Conservation (phyloP, 2,888 invertebrate genomes). For the Furcula furcula region DNA sequence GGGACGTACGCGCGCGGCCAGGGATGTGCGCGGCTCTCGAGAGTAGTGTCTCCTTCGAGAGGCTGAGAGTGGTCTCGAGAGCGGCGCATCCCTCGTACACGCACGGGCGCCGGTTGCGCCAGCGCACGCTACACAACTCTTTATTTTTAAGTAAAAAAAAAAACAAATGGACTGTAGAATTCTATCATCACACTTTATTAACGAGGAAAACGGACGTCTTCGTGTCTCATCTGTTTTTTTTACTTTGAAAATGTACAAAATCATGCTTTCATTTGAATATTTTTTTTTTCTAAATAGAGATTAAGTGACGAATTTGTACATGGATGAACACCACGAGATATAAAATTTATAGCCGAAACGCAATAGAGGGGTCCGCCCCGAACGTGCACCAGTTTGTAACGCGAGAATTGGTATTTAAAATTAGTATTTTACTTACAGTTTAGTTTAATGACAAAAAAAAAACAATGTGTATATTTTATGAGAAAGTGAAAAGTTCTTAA, state of each 20-base stretch:
- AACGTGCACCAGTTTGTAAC: constrained; percentile 56
- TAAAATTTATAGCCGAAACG: constrained; percentile 45
- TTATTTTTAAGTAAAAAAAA: constrained; percentile 69
- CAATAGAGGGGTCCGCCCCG: constrained; percentile 50
- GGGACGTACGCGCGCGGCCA: constrained; percentile 23
- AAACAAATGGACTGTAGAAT: constrained; percentile 73
- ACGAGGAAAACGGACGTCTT: constrained; percentile 58
- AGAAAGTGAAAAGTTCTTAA: constrained; percentile 81
- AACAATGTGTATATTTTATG: constrained; percentile 83
- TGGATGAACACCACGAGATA: constrained; percentile 56
- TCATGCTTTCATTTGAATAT: constrained; percentile 76
- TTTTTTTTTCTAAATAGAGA: constrained; percentile 73
- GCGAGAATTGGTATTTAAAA: constrained; percentile 80
- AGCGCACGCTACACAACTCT: constrained; percentile 52
- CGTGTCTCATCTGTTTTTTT: constrained; percentile 61
- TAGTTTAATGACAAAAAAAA: constrained; percentile 82
- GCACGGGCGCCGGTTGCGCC: constrained; percentile 16
- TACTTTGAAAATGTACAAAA: constrained; percentile 79
- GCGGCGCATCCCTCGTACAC: no score
- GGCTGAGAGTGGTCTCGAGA: no score
- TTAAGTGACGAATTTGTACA: constrained; percentile 77
- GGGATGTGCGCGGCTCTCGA: constrained; percentile 7
- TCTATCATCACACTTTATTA: constrained; percentile 78
- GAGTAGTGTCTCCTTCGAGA: constrained; percentile 43
- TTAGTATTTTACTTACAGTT: constrained; percentile 82